Evolutionary conservation across 2,888 invertebrate species (phyloP), one percentile per base, ranked within the genome.

Genomic region (Xanthorhoe spadicearia): DNA sequence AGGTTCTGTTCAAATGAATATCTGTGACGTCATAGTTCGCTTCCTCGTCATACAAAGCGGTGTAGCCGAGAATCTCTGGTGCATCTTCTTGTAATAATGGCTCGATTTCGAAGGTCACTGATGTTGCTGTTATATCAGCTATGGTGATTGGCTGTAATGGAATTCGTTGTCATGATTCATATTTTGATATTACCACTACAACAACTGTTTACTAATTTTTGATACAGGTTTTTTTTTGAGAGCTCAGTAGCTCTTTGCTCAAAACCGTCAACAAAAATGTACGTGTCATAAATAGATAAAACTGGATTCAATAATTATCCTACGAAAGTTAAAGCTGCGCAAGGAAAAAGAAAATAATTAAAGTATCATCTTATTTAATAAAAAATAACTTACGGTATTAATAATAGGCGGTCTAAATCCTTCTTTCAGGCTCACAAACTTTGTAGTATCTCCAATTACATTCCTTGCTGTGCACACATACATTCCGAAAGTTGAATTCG

Each of bases 1-100:
- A 93, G 18, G 90, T 91, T 62, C 91, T 82, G 64, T 88, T 90
- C 0, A 72, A 74, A 43, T 92, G 91, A 19, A 91, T 89, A 66
- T 86, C 74, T 8, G 89, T 90, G 3, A 86, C 70, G 8, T 85
- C 78, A 55, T 84, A 92, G 64, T 84, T 88, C 0, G 77, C 79
- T 1, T 68, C 67, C 60, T 82, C 80, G 28, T 93, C 92, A 60
- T 92, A 93, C 69, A 88, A 87, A 0, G 88, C 84, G 7, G 80
- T 83, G 67, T 80, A 89, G 0, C 89, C 92, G 18, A 83, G 75
- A 5, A 90, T 73, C 0, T 76, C 66, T 6, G 91, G 91, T 0
- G 86, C 85, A 7, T 77, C 75, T 1, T 77, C 70, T n/a, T 69
- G 50, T 0, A 68, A 70, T 28, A 86, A 86, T 2, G 73, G 74